These are phyloP conservation scores for Orchesellides sinensis DNA, from an alignment of 2,888 invertebrate species.

Conservation along the genomic window DNA sequence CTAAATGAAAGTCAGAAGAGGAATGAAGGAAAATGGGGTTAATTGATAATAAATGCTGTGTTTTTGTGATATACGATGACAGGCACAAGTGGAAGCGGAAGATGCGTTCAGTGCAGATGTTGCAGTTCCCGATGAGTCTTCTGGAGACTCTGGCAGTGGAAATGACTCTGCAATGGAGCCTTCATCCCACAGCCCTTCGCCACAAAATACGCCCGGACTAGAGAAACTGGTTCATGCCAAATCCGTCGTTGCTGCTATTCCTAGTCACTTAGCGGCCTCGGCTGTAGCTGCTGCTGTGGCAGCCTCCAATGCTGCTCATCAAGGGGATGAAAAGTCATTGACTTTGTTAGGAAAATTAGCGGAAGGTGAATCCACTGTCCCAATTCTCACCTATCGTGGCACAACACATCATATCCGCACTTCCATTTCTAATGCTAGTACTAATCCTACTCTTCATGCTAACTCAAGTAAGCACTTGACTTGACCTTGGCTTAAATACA, in stretches of 20 bases:
- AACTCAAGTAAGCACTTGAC: neutral
- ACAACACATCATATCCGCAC: constrained; percentile 28
- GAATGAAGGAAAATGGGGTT: neutral
- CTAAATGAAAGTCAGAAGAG: neutral
- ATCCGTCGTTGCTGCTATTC: constrained; percentile 17
- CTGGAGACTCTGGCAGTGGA: constrained; percentile 78
- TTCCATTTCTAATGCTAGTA: constrained; percentile 24
- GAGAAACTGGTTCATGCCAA: constrained; percentile 66
- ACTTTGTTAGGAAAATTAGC: constrained; percentile 2
- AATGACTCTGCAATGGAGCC: constrained; percentile 75
- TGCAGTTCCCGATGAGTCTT: constrained; percentile 76
- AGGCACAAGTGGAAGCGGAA: constrained; percentile 52
- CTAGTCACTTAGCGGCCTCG: constrained; percentile 30
- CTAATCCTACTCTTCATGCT: constrained; percentile 1
- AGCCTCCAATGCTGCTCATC: constrained; percentile 14
- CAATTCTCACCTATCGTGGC: constrained; percentile 49
- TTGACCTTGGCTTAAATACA: neutral
- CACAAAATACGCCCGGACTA: constrained; percentile 77
- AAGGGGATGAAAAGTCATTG: constrained; percentile 35
- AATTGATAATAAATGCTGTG: neutral
- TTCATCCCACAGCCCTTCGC: constrained; percentile 74
- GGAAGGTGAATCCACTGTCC: constrained; percentile 1
- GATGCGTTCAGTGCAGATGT: constrained; percentile 60
- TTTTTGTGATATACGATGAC: neutral
- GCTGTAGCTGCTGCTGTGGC: constrained; percentile 3